Conservation (phyloP, 1,140 invertebrate genomes). For the Drosophila pallidifrons region DNA sequence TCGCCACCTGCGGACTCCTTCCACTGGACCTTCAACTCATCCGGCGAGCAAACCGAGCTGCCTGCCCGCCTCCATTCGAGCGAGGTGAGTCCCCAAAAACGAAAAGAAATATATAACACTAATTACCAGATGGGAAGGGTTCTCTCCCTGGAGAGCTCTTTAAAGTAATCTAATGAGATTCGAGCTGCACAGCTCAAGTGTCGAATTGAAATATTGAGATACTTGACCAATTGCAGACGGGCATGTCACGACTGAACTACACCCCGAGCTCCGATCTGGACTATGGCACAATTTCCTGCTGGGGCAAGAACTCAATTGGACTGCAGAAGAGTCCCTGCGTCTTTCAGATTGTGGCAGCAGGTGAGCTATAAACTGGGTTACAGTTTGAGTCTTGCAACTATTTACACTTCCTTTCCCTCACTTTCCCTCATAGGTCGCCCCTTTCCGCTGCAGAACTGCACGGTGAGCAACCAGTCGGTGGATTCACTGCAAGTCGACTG, state of each 20-base stretch:
- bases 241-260: slow-evolving; percentile 92
- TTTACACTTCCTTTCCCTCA: not conserved
- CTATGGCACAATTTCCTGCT: slow-evolving; percentile 94
- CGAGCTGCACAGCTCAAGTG: slow-evolving; percentile 1
- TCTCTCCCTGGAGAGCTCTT: slow-evolving; percentile 2
- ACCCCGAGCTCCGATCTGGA: slow-evolving; percentile 94
- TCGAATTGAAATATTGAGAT: slow-evolving; percentile 1
- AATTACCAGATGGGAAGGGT: slow-evolving; percentile 16
- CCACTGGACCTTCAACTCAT: slow-evolving; percentile 96
- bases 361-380: slow-evolving; percentile 73
- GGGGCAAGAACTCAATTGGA: slow-evolving; percentile 92
- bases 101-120: slow-evolving; percentile 4
- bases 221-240: slow-evolving; percentile 65
- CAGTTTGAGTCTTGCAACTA: not conserved
- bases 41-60: slow-evolving; percentile 92
- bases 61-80: slow-evolving; percentile 88
- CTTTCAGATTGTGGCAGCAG: slow-evolving; percentile 91
- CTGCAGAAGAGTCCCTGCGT: slow-evolving; percentile 93
- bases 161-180: slow-evolving; percentile 15
- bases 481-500: slow-evolving; percentile 93
- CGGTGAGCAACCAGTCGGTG: slow-evolving; percentile 94
- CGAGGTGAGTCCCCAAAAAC: slow-evolving; percentile 78
- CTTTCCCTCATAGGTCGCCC: slow-evolving; percentile 90
- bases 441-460: slow-evolving; percentile 94
- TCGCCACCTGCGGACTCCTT: slow-evolving; percentile 92